Conservation (phyloP, 2,113 vertebrate genomes). For the Thryonomys swinderianus region DNA sequence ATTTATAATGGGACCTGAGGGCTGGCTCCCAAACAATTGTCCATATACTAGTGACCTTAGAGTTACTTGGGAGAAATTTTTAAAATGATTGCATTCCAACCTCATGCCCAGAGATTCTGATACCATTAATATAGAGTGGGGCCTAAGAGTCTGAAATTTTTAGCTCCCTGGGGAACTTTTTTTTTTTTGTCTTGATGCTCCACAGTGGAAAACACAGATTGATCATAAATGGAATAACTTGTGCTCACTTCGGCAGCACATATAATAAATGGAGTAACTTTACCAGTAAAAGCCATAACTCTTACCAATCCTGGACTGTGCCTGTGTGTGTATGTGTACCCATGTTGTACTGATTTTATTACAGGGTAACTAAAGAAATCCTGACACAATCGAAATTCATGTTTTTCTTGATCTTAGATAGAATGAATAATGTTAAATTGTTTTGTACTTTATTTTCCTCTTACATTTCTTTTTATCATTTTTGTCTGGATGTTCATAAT, state of each 20-base stretch:
- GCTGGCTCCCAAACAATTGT: not conserved
- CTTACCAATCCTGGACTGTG: not conserved
- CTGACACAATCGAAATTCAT: not conserved
- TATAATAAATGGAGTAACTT: no score
- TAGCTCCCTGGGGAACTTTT: not conserved
- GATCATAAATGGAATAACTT: not conserved
- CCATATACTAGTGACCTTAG: not conserved
- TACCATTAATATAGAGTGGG: not conserved
- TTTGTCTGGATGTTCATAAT: not conserved
- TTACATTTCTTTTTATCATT: not conserved
- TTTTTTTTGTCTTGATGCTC: not conserved
- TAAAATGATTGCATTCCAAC: not conserved
- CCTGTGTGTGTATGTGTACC: not conserved
- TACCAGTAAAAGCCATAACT: not conserved
- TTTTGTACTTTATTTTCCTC: not conserved
- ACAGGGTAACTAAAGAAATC: not conserved
- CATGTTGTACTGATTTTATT: not conserved
- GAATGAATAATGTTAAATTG: not conserved
- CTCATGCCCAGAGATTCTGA: not conserved
- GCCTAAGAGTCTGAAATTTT: not conserved
- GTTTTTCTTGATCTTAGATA: constrained; percentile 18
- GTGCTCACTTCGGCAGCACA: no score
- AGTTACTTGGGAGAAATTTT: not conserved
- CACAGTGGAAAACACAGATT: not conserved
- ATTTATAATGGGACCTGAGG: not conserved